These are phyloP conservation scores for Gopherus evgoodei DNA, from an alignment of 2,113 vertebrate genomes.

Conservation along the genomic window DNA sequence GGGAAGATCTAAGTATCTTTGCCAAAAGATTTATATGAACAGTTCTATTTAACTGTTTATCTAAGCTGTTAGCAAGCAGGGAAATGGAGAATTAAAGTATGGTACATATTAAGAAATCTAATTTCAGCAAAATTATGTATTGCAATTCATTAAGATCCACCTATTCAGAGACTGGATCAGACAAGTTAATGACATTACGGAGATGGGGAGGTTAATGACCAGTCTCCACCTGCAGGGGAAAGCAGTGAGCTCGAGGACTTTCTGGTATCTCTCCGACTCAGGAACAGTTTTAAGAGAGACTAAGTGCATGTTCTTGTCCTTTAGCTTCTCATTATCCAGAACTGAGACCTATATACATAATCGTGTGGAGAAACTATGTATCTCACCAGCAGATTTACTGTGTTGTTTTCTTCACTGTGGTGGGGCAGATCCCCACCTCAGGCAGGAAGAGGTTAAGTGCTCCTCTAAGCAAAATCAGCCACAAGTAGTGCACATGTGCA, in stretches of 20 bases:
- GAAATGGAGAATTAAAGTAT: background rate
- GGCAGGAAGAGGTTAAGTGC: no score
- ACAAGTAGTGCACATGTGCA: no score
- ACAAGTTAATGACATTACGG: background rate
- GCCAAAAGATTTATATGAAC: background rate
- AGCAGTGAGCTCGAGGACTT: background rate
- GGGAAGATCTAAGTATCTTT: background rate
- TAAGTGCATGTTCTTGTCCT: background rate
- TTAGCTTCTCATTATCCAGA: background rate
- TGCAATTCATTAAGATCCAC: fast-evolving
- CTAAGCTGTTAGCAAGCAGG: background rate
- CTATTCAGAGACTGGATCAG: background rate
- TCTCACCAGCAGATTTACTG: background rate
- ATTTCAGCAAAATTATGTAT: background rate
- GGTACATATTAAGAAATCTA: background rate
- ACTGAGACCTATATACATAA: background rate
- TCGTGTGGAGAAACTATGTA: background rate
- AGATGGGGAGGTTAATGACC: background rate
- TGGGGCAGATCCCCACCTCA: no score
- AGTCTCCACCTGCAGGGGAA: background rate
- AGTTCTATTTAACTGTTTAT: background rate
- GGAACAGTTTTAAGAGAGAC: background rate
- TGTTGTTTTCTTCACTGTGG: background rate
- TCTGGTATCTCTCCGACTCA: background rate
- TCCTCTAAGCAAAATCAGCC: no score